Percentiles rank a stretch among this genome's conserved stretches.
phyloP scores from a whole-genome alignment of 1,140 invertebrate genomes.

The Medauroidea extradentata region DNA sequence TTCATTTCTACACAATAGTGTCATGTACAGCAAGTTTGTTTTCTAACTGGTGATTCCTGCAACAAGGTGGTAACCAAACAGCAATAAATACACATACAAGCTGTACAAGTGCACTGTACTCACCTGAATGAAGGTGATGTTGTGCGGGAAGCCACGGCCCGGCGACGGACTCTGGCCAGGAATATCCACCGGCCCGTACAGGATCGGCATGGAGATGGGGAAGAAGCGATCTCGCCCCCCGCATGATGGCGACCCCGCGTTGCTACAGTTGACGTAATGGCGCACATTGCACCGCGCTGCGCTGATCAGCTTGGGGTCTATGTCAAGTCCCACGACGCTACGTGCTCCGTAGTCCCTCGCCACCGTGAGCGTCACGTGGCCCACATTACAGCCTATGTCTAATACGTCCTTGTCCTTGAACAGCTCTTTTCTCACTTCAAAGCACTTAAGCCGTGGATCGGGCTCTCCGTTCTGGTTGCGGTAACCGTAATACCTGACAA shows the following conservation, averaged over 20 bases:
- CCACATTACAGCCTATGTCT: constrained; percentile 97
- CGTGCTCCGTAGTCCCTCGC: constrained; percentile 80
- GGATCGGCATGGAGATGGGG: constrained; percentile 80
- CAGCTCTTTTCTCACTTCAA: constrained; percentile 72
- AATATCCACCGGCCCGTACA: constrained; percentile 72
- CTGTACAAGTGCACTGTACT: constrained; percentile 21
- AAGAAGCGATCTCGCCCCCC: constrained; percentile 54
- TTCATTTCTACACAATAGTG: constrained; percentile 7
- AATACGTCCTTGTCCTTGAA: constrained; percentile 89
- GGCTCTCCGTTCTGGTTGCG: constrained; percentile 73
- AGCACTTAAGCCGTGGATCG: constrained; percentile 77
- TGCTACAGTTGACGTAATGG: constrained; percentile 61
- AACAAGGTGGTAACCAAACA: neutral
- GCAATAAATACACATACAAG: neutral
- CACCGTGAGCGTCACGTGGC: constrained; percentile 79
- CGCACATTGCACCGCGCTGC: constrained; percentile 76
- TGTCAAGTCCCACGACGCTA: constrained; percentile 90
- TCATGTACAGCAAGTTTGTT: neutral
- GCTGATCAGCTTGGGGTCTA: constrained; percentile 83
- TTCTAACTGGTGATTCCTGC: neutral
- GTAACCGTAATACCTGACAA: constrained; percentile 86
- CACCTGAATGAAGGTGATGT: constrained; percentile 84
- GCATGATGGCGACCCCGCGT: constrained; percentile 3
- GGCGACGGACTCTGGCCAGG: constrained; percentile 43
- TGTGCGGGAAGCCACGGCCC: constrained; percentile 71